Conservation (phyloP, 2,113 vertebrate species). For the Chinchilla lanigera region DNA sequence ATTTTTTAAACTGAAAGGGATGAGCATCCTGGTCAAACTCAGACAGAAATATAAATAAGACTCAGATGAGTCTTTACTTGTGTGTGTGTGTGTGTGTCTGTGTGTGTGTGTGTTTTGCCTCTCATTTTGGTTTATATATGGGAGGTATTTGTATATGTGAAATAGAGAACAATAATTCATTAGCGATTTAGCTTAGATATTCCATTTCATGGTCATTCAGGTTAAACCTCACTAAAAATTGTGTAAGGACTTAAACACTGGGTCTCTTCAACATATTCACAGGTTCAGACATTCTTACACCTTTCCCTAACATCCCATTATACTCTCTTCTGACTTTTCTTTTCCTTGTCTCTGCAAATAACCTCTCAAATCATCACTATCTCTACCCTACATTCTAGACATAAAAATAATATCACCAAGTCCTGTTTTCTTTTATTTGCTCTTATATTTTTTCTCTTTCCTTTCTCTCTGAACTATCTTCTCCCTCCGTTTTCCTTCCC, state of each 20-base stretch:
- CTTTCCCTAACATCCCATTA: not conserved
- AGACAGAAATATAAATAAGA: not conserved
- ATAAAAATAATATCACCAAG: not conserved
- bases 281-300: not conserved
- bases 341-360: not conserved
- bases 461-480: not conserved
- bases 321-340: not conserved
- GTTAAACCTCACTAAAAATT: not conserved
- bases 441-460: not conserved
- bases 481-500: not conserved
- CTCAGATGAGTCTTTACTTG: not conserved
- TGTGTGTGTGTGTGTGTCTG: not conserved
- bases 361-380: not conserved
- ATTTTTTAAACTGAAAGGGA: not conserved
- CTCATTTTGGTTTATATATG: not conserved
- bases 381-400: not conserved
- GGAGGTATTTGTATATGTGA: not conserved
- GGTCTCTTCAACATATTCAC: not conserved
- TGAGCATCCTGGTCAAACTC: not conserved
- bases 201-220: not conserved
- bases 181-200: not conserved
- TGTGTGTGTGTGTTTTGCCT: not conserved
- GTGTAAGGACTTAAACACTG: not conserved
- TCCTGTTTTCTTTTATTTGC: not conserved
- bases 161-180: not conserved